Base-by-base conservation (phyloP, 2,888 invertebrate genomes). In the Morpho helenor region DNA sequence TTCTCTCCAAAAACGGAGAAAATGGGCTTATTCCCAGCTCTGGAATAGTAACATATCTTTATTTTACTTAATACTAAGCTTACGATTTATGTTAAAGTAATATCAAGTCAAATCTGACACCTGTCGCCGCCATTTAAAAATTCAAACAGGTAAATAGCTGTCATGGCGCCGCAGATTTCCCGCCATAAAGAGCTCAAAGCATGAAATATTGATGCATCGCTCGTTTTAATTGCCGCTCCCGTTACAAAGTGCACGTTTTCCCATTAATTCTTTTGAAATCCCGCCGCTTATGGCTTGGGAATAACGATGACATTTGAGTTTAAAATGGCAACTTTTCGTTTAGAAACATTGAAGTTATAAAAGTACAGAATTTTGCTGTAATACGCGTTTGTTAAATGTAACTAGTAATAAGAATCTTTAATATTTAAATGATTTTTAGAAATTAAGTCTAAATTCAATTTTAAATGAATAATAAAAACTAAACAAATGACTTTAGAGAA, bases 81-180 rank as follows among this genome's bases (percentile, higher is more conserved):
- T 16, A 2, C 16, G 31, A 31, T 23, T 23, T 23, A 23, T 5
- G 31, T 3, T 31, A 5, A 31, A 3, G 0, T 31, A 31, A 31
- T 31, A 31, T 31, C 31, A 31, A 1, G 31, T 3, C 5, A 31
- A 1, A 31, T 3, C 74, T 74, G 78, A 79, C 87, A 87, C 85
- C 86, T 86, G 85, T 87, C 87, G 84, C 71, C 72, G 77, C 71
- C 77, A 84, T 86, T 82, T 31, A 82, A 80, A 79, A 76, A 82
- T 82, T 77, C 68, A 82, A 78, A 81, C 79, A 80, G 78, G 81
- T 82, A 80, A 50, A 79, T 78, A 77, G 72, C 76, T 79, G 83
- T 84, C 82, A 87, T 84, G 82, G 84, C 83, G 77, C 68, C 77
- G 67, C 72, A 71, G 73, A 75, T 75, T 75, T 76, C 75, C 74